Conservation (phyloP, 1,140 invertebrate genomes). For the Danaus plexippus region DNA sequence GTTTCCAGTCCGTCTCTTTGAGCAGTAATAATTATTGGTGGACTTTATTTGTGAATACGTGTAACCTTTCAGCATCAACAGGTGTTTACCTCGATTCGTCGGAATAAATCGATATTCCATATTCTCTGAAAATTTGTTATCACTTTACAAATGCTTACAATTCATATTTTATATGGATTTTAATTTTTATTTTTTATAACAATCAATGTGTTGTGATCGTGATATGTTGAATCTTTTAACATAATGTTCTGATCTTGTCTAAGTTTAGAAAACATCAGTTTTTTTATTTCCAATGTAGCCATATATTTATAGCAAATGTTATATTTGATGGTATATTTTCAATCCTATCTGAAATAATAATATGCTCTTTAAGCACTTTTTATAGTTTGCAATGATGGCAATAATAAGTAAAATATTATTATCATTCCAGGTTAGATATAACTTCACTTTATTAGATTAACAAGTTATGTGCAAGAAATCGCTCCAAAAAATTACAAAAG, state of each 20-base stretch:
- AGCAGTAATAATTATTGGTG: constrained; percentile 34
- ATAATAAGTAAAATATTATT: no score
- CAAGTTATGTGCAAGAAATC: no score
- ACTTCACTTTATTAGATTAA: no score
- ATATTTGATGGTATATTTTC: constrained; percentile 22
- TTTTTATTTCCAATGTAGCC: constrained; percentile 29
- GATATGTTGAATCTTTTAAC: constrained; percentile 10
- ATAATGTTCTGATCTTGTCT: constrained; percentile 14
- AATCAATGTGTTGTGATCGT: constrained; percentile 17
- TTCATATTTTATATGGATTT: no score
- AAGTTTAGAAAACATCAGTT: constrained; percentile 20
- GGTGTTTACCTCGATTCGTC: constrained; percentile 14
- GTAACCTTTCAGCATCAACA: constrained; percentile 27
- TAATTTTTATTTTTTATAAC: not conserved
- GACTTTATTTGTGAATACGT: constrained; percentile 30
- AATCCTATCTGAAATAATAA: constrained; percentile 20
- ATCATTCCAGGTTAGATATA: no score
- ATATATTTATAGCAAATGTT: constrained; percentile 20
- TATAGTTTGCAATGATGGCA: no score
- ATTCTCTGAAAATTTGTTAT: constrained; percentile 15
- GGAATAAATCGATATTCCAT: constrained; percentile 11
- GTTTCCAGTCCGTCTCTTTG: constrained; percentile 27
- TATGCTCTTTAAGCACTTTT: not conserved
- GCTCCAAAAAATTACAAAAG: no score
- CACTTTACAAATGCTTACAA: no score